Evolutionary conservation across 2,797 vertebrate genomes (phyloP).

Genomic region (Enteromius radiatus): DNA sequence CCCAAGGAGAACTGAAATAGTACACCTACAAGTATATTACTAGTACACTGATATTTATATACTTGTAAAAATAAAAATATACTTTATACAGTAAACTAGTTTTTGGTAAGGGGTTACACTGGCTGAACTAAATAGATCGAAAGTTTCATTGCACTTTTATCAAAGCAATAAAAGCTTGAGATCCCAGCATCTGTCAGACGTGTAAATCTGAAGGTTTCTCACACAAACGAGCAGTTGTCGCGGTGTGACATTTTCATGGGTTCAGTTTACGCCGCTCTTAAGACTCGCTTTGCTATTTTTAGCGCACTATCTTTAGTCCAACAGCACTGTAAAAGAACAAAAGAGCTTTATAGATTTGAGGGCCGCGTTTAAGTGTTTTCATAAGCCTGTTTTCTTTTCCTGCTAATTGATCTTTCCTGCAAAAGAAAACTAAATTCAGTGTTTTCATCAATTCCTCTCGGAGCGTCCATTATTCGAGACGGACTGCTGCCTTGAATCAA

Average conservation of each 20-base stretch:
- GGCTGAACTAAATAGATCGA: neutral
- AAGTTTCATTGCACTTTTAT: neutral
- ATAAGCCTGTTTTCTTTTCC: neutral
- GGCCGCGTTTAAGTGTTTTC: neutral
- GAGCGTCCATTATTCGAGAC: conserved; percentile 1
- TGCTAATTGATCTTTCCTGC: neutral
- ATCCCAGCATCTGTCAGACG: neutral
- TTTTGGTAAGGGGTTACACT: too few relatives aligned
- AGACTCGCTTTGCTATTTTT: conserved; percentile 25
- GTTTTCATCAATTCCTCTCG: neutral
- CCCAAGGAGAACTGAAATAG: too few relatives aligned
- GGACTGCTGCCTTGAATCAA: conserved; percentile 11
- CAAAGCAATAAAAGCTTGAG: neutral
- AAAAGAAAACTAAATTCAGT: neutral
- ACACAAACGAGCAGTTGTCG: neutral
- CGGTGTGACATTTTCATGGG: neutral
- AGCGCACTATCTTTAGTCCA: neutral
- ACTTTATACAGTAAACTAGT: too few relatives aligned
- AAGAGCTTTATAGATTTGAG: conserved; percentile 3
- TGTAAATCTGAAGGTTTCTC: neutral
- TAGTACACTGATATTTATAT: too few relatives aligned
- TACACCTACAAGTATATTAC: too few relatives aligned
- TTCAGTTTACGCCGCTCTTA: conserved; percentile 4
- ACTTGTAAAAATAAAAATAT: too few relatives aligned
- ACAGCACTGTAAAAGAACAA: conserved; percentile 25